Percentiles rank a stretch among this genome's conserved stretches.
Evolutionary conservation across 2,113 vertebrate species (phyloP).

Genomic region (Grallaria varia): DNA sequence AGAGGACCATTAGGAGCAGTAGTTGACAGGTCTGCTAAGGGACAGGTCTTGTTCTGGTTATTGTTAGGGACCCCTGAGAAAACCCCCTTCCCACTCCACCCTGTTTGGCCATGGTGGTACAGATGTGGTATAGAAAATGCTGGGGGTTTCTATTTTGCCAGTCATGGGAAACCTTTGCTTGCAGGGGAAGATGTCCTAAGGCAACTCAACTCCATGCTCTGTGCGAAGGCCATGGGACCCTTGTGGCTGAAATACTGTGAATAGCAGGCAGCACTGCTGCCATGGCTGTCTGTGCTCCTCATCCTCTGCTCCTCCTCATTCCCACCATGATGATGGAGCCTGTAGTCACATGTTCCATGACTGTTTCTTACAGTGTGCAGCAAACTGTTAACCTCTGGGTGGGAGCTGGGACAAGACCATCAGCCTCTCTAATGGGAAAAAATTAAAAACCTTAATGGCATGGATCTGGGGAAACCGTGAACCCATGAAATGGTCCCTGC

Average conservation of each 20-base stretch:
- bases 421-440: background rate
- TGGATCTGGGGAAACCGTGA: background rate
- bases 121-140: background rate
- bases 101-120: background rate
- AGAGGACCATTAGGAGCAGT: background rate
- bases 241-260: fast-evolving
- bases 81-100: background rate
- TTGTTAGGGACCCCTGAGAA: background rate
- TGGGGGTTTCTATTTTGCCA: background rate
- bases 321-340: fast-evolving
- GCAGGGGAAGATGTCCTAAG: background rate
- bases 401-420: background rate
- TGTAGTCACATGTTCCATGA: fast-evolving
- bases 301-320: fast-evolving
- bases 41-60: background rate
- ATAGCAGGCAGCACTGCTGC: background rate
- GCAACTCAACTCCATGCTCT: background rate
- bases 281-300: fast-evolving
- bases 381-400: background rate
- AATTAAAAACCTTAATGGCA: background rate
- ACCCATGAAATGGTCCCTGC: background rate
- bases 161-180: background rate
- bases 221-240: fast-evolving
- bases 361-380: background rate
- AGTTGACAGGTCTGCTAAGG: background rate